Evolutionary conservation across 2,113 vertebrate species (phyloP).

Genomic region (Vicugna pacos): DNA sequence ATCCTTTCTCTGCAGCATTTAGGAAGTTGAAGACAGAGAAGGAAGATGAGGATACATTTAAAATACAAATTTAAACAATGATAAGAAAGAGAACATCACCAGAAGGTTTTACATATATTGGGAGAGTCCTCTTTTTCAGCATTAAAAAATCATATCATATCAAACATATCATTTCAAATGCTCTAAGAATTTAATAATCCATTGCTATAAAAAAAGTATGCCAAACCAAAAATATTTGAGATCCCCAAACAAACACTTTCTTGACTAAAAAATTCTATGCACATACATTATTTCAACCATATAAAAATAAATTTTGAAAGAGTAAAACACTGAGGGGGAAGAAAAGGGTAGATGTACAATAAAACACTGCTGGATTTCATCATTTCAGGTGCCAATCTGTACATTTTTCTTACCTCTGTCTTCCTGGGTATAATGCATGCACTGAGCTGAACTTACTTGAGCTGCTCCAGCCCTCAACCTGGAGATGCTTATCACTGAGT

Average conservation of each 20-base stretch:
- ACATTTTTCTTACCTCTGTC: not conserved
- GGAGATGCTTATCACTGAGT: not conserved
- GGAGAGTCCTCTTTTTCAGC: not conserved
- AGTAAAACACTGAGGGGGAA: not conserved
- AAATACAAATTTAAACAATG: not conserved
- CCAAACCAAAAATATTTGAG: not conserved
- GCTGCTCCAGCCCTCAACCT: not conserved
- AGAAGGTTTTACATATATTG: not conserved
- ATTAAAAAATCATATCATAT: conserved; percentile 1
- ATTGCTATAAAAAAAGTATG: not conserved
- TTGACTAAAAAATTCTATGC: not conserved
- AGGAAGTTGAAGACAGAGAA: conserved; percentile 31
- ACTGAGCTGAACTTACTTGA: not conserved
- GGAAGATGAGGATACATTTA: not conserved
- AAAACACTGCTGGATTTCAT: not conserved
- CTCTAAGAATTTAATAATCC: not conserved
- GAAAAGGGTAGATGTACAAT: not conserved
- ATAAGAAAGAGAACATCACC: not conserved
- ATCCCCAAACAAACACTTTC: not conserved
- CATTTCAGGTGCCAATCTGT: not conserved
- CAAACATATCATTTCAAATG: not conserved
- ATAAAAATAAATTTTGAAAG: not conserved
- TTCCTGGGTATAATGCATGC: not conserved
- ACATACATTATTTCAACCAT: not conserved
- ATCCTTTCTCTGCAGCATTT: not conserved